These are phyloP conservation scores for Pachymerium ferrugineum DNA, from an alignment of 2,888 invertebrate genomes.

Conservation along the genomic window DNA sequence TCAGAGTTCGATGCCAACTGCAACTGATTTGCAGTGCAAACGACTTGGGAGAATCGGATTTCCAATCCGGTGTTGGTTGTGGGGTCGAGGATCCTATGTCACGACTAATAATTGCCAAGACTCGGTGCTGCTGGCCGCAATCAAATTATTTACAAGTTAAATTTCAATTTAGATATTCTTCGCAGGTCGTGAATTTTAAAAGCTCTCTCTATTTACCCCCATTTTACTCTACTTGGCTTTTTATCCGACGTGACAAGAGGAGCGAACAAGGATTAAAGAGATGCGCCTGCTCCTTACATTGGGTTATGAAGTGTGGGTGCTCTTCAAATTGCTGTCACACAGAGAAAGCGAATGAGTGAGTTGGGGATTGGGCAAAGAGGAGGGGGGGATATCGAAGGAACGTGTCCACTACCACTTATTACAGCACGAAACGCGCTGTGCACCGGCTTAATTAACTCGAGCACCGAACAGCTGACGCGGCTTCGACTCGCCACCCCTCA, in stretches of 20 bases:
- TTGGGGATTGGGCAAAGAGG: neutral
- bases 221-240: neutral
- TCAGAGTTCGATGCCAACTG: constrained; percentile 12
- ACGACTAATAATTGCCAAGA: neutral
- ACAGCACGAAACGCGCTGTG: neutral
- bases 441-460: constrained; percentile 16
- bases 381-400: constrained; percentile 14
- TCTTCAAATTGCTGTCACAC: constrained; percentile 7
- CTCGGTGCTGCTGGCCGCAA: neutral
- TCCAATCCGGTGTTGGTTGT: neutral
- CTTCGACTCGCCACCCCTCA: constrained; percentile 14
- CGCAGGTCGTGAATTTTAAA: neutral
- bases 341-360: neutral
- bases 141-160: neutral
- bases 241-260: neutral
- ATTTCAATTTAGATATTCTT: neutral
- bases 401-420: constrained; percentile 24
- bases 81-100: neutral
- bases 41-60: constrained; percentile 1
- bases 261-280: neutral
- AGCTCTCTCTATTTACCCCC: neutral
- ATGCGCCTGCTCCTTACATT: neutral
- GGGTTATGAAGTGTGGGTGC: constrained; percentile 1
- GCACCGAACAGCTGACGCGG: constrained; percentile 20
- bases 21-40: constrained; percentile 5